Evolutionary conservation across 2,113 vertebrate genomes (phyloP), one percentile per base, ranked within the genome.

Genomic region (Microcebus murinus): DNA sequence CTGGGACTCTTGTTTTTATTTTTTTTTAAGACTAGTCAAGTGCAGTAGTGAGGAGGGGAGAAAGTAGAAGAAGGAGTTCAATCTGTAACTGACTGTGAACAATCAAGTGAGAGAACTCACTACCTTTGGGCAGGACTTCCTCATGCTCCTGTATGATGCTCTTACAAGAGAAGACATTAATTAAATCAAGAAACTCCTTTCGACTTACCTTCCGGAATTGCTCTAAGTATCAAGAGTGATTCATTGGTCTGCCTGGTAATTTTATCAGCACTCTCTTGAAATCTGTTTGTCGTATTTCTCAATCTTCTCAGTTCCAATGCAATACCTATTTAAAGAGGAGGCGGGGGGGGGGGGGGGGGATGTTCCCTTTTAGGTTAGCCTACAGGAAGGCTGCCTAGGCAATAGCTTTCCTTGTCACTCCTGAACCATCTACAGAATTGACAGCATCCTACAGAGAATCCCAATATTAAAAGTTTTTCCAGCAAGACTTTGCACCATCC

Each of bases 151-250:
- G 31, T 50, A n/a, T 63, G 57, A 87, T 0, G 1, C 8, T 52
- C 89, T 70, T 88, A 11, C 65, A 96, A 80, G 67, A 97, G 91
- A 68, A 87, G 45, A 10, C 76, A 29, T 55, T 63, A 63, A 52
- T 87, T 23, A 89, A 20, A 57, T 55, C 86, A 93, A 70, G 50
- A 95, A 92, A 9, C 36, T 25, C 45, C 14, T 73, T 94, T 92
- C 89, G 70, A 97, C 99, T 99, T 97, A 99, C 99, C 98, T 84
- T 98, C 98, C 9, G 98, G 97, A 25, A 99, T 73, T 76, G 59
- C 87, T 97, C 95, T 98, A n/a, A 99, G 97, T 61, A 96, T 94
- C 63, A 81, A 93, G 80, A 99, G 94, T 84, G 99, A 99, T 83
- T 98, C 98, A 61, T 96, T 98, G 74, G 99, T 98, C 55, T 98